Evolutionary conservation across 2,888 invertebrate species (phyloP), one percentile per base, ranked within the genome.

Genomic region (Acanthacorydalis orientalis): DNA sequence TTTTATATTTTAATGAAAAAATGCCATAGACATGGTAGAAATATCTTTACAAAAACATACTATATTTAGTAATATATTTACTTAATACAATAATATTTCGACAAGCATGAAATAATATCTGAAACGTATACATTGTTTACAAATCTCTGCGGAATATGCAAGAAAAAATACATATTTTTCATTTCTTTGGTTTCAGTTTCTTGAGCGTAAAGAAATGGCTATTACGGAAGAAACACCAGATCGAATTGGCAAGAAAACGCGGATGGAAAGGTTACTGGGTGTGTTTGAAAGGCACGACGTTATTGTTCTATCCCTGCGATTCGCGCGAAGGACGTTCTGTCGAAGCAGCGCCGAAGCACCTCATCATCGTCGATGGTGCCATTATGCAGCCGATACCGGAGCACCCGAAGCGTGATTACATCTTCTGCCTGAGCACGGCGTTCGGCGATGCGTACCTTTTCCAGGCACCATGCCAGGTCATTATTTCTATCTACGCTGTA

Each of bases 261-360:
- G 93, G 91, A 54, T 97, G 96, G 96, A 95, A 95, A 68, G 92
- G 92, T 53, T 96, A 96, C 68, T 96, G 95, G 95, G 95, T 96
- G 47, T 95, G 93, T 67, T 74, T 97, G 57, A 96, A 95, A 68
- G 96, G 96, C 56, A 95, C 93, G 50, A 93, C 93, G 43, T 73
- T 96, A 50, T 78, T 95, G 50, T 96, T 96, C 72, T 95, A 95
- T 69, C 91, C 91, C 2, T 92, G 91, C 67, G 91, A 92, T 67
- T 89, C 89, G 40, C 80, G 90, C 53, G 91, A 91, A 64, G 87
- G 86, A 43, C 77, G 87, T 53, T 85, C 87, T 35, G 89, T 90
- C 52, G 92, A 92, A 64, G 87, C 90, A 37, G 89, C 91, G 41
- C 92, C 92, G 47, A 91, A 91, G 68, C 92, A 93, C 70, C 78